phyloP scores from a whole-genome alignment of 2,113 vertebrate species.

The Neotoma lepida region DNA sequence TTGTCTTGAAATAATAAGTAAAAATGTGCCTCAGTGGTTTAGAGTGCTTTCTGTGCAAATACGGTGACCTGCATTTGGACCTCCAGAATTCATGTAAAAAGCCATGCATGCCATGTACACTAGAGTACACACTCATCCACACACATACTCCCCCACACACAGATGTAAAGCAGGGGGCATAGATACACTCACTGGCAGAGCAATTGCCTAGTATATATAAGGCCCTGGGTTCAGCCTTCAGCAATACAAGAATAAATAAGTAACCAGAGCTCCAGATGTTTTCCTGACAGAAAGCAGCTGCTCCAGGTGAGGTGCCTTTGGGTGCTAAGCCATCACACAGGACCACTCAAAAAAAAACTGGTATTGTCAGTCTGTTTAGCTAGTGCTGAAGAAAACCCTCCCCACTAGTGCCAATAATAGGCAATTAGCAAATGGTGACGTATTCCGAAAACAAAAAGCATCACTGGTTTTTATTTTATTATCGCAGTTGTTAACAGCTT shows the following conservation, averaged over 20 bases:
- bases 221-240: background rate
- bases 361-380: background rate
- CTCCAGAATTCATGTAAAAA: background rate
- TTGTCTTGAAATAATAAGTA: background rate
- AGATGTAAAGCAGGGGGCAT: background rate
- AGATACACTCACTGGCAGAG: background rate
- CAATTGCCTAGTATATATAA: background rate
- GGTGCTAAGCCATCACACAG: background rate
- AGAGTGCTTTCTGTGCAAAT: background rate
- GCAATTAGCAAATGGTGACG: slow-evolving; percentile 48
- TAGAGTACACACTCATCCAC: background rate
- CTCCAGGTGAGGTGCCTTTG: background rate
- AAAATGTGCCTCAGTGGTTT: background rate
- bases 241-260: background rate
- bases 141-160: background rate
- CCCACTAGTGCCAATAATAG: background rate
- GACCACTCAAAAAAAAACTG: background rate
- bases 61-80: background rate
- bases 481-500: background rate
- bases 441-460: slow-evolving; percentile 42
- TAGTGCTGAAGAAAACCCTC: background rate
- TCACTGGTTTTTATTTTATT: slow-evolving; percentile 3
- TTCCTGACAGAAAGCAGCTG: background rate
- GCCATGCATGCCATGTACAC: too few species aligned
- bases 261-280: background rate